These are phyloP conservation scores for Anguilla japonica DNA, from an alignment of 2,113 vertebrate genomes.

Conservation along the genomic window DNA sequence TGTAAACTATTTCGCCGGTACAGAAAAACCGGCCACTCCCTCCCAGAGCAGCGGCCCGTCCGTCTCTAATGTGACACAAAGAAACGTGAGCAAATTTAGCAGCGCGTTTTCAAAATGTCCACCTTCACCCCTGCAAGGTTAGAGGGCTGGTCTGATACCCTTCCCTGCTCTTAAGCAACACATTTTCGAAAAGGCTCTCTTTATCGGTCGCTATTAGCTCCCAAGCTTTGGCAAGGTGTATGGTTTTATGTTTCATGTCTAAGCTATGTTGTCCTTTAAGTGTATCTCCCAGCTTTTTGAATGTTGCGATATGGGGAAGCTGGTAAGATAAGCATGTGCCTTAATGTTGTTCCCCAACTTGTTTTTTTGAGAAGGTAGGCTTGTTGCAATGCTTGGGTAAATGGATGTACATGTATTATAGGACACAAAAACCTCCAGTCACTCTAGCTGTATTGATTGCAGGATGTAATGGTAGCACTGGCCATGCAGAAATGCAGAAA, in stretches of 20 bases:
- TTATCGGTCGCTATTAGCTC: background rate
- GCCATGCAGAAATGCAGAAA: too few species aligned
- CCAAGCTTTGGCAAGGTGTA: background rate
- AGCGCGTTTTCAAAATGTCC: conserved; percentile 13
- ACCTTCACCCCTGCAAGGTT: background rate
- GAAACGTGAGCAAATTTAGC: conserved; percentile 11
- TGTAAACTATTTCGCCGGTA: conserved; percentile 36
- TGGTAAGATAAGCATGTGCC: background rate
- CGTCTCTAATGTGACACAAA: background rate
- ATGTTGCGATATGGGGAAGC: background rate
- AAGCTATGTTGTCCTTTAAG: background rate
- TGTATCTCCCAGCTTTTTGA: background rate
- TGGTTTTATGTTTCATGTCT: background rate
- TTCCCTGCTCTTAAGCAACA: background rate
- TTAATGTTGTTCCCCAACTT: background rate
- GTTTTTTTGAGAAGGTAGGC: background rate
- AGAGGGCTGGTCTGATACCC: background rate
- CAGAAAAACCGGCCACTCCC: background rate
- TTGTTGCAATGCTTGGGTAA: background rate
- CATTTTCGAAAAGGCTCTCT: background rate
- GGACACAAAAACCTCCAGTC: background rate
- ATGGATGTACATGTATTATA: background rate
- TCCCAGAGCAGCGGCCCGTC: background rate
- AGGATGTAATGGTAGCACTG: too few species aligned
- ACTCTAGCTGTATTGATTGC: too few species aligned